Conservation (phyloP, 2,113 vertebrate genomes). For the Mastomys natalensis region DNA sequence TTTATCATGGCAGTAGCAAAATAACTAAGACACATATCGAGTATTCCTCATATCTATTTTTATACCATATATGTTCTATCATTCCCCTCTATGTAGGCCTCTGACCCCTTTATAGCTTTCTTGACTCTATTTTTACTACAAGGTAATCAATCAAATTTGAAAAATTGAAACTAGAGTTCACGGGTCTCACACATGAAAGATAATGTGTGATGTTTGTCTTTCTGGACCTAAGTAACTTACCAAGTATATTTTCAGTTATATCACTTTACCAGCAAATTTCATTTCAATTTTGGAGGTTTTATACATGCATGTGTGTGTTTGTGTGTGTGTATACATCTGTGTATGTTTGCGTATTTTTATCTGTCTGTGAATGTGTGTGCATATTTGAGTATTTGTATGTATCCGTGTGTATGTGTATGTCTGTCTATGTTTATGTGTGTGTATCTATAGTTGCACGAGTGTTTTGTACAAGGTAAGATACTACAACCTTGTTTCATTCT, state of each 20-base stretch:
- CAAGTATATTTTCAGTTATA: not conserved
- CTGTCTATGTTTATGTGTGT: no score
- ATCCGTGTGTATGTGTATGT: not conserved
- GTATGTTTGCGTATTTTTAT: no score
- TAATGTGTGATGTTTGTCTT: not conserved
- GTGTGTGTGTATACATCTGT: not conserved
- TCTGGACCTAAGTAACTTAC: not conserved
- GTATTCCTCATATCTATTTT: not conserved
- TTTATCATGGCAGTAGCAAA: not conserved
- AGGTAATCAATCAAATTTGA: not conserved
- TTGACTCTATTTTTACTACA: not conserved
- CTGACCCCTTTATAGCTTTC: not conserved
- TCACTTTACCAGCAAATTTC: not conserved
- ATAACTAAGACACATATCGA: not conserved
- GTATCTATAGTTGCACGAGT: not conserved
- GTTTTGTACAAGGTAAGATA: not conserved
- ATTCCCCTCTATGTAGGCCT: not conserved
- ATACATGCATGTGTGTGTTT: not conserved
- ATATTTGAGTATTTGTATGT: not conserved
- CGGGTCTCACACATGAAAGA: not conserved
- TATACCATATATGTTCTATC: not conserved
- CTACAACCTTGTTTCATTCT: not conserved
- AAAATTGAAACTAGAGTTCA: not conserved
- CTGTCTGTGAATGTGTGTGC: no score
- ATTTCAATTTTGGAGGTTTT: not conserved